Percentiles rank a stretch among this genome's conserved stretches.
Evolutionary conservation across 2,113 vertebrate species (phyloP).

Genomic region (Paedocypris sp.): DNA sequence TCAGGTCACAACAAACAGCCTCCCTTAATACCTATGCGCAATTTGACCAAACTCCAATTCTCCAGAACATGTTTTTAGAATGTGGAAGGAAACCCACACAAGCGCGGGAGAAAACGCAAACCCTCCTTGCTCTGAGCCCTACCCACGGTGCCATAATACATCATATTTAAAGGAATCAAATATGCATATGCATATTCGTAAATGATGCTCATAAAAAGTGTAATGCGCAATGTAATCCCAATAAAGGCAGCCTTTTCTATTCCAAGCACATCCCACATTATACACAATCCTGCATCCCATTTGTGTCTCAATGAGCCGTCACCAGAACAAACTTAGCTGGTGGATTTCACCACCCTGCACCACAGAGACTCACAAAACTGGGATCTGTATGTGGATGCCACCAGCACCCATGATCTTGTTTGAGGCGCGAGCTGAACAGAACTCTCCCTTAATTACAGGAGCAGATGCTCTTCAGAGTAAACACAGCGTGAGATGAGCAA

Average conservation of each 20-base stretch:
- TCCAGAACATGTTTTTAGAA: no score
- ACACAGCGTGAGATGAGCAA: slow-evolving; percentile 37
- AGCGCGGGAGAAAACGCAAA: no score
- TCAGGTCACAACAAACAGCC: no score
- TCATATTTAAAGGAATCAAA: no score
- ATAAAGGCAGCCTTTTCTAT: background rate
- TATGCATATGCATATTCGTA: no score
- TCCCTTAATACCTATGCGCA: no score
- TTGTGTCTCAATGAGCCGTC: background rate
- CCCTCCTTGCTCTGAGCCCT: no score
- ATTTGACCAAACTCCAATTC: no score
- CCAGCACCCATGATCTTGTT: background rate
- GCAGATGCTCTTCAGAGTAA: slow-evolving; percentile 33
- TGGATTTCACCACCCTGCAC: background rate
- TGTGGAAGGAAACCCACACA: no score
- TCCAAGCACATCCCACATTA: background rate
- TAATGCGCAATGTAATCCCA: no score
- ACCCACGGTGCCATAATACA: no score
- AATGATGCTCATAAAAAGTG: no score
- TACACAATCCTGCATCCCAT: background rate
- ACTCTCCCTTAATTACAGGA: slow-evolving; percentile 34
- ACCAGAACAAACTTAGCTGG: background rate
- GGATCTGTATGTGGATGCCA: background rate
- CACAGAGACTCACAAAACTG: background rate
- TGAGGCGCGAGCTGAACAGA: slow-evolving; percentile 21